These are phyloP conservation scores for Neolamprologus toae DNA, from an alignment of 2,113 vertebrate genomes.

Conservation along the genomic window DNA sequence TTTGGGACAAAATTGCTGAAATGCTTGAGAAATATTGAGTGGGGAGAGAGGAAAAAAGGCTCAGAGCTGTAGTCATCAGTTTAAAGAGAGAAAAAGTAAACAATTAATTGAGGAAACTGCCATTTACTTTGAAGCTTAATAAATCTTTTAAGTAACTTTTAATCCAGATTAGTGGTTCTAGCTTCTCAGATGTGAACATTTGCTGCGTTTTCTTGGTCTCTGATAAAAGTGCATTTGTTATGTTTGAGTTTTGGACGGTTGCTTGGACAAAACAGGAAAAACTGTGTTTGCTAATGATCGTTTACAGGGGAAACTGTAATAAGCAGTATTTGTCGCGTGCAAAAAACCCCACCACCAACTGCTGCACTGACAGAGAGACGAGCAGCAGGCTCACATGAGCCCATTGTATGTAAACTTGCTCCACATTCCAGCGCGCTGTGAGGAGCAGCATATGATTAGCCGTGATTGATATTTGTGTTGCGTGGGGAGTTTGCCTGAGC, in stretches of 20 bases:
- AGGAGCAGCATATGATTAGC: constrained; percentile 38
- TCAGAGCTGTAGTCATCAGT: background rate
- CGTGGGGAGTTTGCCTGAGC: constrained; percentile 37
- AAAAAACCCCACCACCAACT: accelerated
- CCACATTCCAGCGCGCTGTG: background rate
- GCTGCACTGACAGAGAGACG: background rate
- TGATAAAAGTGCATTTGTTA: background rate
- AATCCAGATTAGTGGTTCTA: background rate
- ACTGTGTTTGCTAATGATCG: background rate
- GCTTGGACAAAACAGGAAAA: background rate
- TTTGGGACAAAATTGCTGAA: constrained; percentile 21
- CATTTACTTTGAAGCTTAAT: background rate
- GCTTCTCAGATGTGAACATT: background rate
- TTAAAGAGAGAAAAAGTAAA: background rate
- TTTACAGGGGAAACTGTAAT: background rate
- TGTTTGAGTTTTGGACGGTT: background rate
- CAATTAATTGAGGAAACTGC: background rate
- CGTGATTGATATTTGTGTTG: constrained; percentile 50
- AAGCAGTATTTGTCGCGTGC: background rate
- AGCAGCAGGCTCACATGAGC: background rate
- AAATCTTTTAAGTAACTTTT: background rate
- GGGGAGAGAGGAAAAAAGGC: background rate
- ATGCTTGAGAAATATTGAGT: background rate
- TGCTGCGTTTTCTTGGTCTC: background rate
- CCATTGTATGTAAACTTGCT: background rate